Conservation (phyloP, 2,888 invertebrate species). For the Microplitis manilae region DNA sequence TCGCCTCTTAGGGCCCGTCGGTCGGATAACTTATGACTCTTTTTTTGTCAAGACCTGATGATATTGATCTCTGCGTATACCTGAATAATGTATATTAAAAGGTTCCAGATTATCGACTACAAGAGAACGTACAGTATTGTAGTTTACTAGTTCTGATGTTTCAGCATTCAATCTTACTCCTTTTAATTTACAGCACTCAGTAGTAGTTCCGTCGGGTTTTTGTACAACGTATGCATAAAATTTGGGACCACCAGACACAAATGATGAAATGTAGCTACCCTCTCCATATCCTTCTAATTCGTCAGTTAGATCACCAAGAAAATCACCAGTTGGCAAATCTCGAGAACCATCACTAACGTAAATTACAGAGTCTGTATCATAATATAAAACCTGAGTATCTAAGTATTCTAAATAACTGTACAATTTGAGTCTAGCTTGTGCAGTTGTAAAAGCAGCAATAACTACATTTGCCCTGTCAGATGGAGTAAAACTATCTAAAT, state of each 20-base stretch:
- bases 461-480: slow-evolving; percentile 53
- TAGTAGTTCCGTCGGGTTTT: not conserved
- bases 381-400: slow-evolving; percentile 59
- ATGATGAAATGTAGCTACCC: slow-evolving; percentile 58
- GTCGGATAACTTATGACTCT: not conserved
- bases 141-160: slow-evolving; percentile 34
- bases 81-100: not conserved
- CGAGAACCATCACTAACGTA: slow-evolving; percentile 48
- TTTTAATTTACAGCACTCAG: slow-evolving; percentile 52
- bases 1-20: too few species aligned
- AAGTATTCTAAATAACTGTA: slow-evolving; percentile 60
- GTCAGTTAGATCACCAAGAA: slow-evolving; percentile 62
- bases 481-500: slow-evolving; percentile 12
- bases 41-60: not conserved
- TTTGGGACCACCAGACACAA: slow-evolving; percentile 63
- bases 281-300: slow-evolving; percentile 55
- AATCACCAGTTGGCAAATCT: slow-evolving; percentile 56
- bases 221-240: slow-evolving; percentile 39
- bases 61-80: not conserved
- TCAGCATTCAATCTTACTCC: slow-evolving; percentile 44
- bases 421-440: slow-evolving; percentile 60
- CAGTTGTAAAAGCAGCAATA: slow-evolving; percentile 64
- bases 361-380: slow-evolving; percentile 65
- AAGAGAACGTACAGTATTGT: slow-evolving; percentile 15
- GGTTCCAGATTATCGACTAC: not conserved